phyloP scores from a whole-genome alignment of 2,797 vertebrate species.

The Champsocephalus esox region DNA sequence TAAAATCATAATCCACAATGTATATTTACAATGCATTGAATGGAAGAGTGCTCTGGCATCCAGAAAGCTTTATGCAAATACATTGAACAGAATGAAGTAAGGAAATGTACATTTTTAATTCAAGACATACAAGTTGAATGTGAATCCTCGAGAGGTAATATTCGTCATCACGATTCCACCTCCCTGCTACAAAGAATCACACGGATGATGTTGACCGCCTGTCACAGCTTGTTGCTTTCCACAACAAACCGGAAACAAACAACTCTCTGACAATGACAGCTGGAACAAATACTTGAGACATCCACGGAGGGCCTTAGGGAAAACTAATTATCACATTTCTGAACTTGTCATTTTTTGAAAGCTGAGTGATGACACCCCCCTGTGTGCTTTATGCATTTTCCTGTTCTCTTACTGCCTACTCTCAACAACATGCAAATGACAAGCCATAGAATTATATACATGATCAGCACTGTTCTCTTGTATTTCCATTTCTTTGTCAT shows the following conservation, averaged over 20 bases:
- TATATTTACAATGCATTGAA: not conserved
- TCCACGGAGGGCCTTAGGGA: not conserved
- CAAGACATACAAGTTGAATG: constrained; percentile 38
- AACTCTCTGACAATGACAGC: constrained; percentile 10
- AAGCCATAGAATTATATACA: not conserved
- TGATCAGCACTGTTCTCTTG: too few relatives aligned
- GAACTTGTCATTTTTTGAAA: constrained; percentile 34
- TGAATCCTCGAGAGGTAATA: constrained; percentile 35
- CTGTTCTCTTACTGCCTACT: constrained; percentile 2
- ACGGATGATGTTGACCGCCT: constrained; percentile 16
- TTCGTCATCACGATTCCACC: constrained; percentile 17
- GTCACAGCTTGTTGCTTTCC: constrained; percentile 10
- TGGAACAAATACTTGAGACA: constrained; percentile 17
- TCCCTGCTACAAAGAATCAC: constrained; percentile 40
- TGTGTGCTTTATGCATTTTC: not conserved
- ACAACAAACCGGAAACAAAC: constrained; percentile 4
- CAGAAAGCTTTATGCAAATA: constrained; percentile 12
- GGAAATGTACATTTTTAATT: constrained; percentile 57
- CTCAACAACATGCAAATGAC: constrained; percentile 2
- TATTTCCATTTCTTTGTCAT: not conserved
- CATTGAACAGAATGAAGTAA: constrained; percentile 1
- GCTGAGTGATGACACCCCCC: constrained; percentile 5
- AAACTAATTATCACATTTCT: constrained; percentile 24
- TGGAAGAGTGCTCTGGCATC: not conserved
- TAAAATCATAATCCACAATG: not conserved